Percentiles rank a stretch among this genome's conserved stretches.
Conservation (phyloP, 2,113 vertebrate genomes). For the Herpetotheres cachinnans region DNA sequence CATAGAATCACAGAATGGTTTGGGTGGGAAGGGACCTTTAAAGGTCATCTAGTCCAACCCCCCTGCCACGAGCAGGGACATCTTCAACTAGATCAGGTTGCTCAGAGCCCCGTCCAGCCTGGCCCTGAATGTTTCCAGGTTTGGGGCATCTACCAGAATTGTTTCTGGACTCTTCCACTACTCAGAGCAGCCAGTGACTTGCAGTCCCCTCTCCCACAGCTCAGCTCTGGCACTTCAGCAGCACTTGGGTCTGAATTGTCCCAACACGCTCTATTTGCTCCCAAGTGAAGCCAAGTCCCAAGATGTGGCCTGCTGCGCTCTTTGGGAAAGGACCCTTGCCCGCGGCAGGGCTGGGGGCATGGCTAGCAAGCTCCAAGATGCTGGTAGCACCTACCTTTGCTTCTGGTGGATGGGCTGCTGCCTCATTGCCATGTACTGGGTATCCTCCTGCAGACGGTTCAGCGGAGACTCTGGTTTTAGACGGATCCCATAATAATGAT, state of each 20-base stretch:
- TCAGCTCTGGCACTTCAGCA: not conserved
- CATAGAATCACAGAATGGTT: not conserved
- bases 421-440: constrained; percentile 97
- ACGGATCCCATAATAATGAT: constrained; percentile 97
- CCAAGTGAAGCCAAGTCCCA: not conserved
- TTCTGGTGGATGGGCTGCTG: constrained; percentile 97
- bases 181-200: not conserved
- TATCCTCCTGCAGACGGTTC: constrained; percentile 93
- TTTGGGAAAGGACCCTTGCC: not conserved
- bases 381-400: constrained; percentile 81
- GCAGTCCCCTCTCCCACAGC: not conserved
- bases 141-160: not conserved
- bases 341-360: fast-evolving
- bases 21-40: not conserved
- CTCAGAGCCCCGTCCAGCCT: not conserved
- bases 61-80: not conserved
- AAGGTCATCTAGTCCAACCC: fast-evolving
- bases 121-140: not conserved
- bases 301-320: not conserved
- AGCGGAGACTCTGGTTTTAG: constrained; percentile 96
- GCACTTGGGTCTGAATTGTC: not conserved
- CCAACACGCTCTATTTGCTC: not conserved
- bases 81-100: fast-evolving
- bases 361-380: fast-evolving
- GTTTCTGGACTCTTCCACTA: not conserved